Evolutionary conservation across 1,140 invertebrate genomes (phyloP).

Genomic region (Achroia grisella): DNA sequence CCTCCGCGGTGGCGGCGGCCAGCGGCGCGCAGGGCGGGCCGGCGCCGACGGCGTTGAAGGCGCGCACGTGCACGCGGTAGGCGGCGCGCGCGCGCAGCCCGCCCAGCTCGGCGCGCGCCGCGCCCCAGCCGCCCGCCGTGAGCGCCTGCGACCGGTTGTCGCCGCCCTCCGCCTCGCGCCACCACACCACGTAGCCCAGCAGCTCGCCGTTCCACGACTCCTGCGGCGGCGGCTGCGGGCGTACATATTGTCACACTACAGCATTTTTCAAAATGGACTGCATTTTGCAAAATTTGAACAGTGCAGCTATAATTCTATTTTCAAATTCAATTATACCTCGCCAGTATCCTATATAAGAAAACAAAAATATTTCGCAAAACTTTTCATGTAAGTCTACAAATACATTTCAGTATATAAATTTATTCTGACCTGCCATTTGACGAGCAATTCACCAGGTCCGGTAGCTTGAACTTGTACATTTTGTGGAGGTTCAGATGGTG

Average conservation of each 20-base stretch:
- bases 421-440: constrained; percentile 82
- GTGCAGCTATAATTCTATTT: too few relatives aligned
- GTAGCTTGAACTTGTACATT: constrained; percentile 86
- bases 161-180: constrained; percentile 55
- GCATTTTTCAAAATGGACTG: too few relatives aligned
- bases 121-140: constrained; percentile 80
- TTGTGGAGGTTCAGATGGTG: constrained; percentile 86
- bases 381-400: too few relatives aligned
- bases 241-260: neutral
- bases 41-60: constrained; percentile 89
- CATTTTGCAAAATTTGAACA: too few relatives aligned
- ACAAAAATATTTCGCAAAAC: too few relatives aligned
- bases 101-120: too few relatives aligned
- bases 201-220: constrained; percentile 88
- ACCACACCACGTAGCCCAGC: constrained; percentile 84
- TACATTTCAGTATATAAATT: too few relatives aligned
- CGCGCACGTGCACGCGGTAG: too few relatives aligned
- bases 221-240: constrained; percentile 76
- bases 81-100: constrained; percentile 72
- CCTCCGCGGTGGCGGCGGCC: constrained; percentile 87
- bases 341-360: too few relatives aligned
- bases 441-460: constrained; percentile 83
- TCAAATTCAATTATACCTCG: too few relatives aligned
- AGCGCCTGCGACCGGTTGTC: constrained; percentile 39
- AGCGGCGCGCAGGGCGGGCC: constrained; percentile 85